Evolutionary conservation across 2,888 invertebrate genomes (phyloP).

Genomic region (Melikaiella ostensackeni): DNA sequence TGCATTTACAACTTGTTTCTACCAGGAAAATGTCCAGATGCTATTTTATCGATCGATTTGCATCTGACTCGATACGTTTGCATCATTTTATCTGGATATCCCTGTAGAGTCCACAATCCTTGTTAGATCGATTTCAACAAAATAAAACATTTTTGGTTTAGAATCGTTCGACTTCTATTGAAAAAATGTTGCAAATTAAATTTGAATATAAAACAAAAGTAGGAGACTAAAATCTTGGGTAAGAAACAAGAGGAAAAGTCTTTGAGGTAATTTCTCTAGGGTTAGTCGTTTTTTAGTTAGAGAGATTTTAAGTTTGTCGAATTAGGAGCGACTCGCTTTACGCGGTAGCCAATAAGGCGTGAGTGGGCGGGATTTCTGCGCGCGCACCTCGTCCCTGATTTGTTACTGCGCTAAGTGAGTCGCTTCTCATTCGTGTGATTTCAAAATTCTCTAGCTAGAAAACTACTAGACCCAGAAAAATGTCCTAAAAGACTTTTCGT

Average conservation of each 20-base stretch:
- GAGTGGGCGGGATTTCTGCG: neutral
- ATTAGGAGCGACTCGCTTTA: neutral
- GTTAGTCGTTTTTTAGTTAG: neutral
- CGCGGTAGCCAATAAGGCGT: no score
- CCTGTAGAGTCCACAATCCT: neutral
- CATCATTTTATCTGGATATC: neutral
- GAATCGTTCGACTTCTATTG: no score
- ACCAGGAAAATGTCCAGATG: neutral
- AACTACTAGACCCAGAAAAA: neutral
- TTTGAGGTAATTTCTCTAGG: neutral
- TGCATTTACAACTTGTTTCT: conserved; percentile 38
- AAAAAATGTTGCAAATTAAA: no score
- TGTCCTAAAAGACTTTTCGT: neutral
- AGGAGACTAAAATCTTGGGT: neutral
- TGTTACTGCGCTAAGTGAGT: neutral
- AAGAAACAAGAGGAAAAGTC: neutral
- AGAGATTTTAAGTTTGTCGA: neutral
- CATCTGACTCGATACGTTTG: conserved; percentile 5
- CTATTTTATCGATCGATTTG: conserved; percentile 20
- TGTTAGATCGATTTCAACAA: neutral
- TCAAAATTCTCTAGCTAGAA: neutral
- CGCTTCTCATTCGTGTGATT: neutral
- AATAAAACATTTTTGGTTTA: neutral
- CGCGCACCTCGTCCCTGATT: neutral
- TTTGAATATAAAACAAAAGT: no score